These are phyloP conservation scores for Eucriotettix oculatus DNA, from an alignment of 2,888 invertebrate genomes.

Conservation along the genomic window DNA sequence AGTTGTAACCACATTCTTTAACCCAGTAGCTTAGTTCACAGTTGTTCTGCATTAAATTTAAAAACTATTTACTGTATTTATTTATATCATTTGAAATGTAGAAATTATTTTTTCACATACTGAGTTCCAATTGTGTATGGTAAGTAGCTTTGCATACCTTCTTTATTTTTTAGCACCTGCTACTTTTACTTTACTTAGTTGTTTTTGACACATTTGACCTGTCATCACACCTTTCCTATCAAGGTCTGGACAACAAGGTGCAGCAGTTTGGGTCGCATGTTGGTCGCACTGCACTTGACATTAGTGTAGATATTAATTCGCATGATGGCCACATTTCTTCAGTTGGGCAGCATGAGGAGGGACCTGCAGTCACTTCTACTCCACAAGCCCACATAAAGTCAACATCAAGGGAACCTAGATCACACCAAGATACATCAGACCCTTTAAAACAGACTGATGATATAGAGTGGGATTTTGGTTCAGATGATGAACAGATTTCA, in stretches of 20 bases:
- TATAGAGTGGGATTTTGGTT: conserved; percentile 11
- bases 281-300: conserved; percentile 5
- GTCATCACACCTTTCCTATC: neutral
- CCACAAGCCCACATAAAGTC: neutral
- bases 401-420: neutral
- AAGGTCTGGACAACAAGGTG: conserved; percentile 6
- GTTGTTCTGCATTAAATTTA: no score
- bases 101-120: neutral
- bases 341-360: conserved; percentile 7
- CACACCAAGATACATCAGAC: neutral
- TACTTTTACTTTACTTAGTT: neutral
- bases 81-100: neutral
- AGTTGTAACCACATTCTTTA: no score
- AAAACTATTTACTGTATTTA: no score
- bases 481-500: conserved; percentile 3
- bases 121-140: neutral
- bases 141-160: neutral
- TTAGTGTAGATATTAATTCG: conserved; percentile 10
- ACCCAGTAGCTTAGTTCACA: no score
- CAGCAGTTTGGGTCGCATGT: conserved; percentile 4
- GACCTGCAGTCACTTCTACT: neutral
- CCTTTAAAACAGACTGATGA: conserved; percentile 1
- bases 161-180: neutral
- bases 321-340: conserved; percentile 7
- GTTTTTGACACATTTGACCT: conserved; percentile 2